Evolutionary conservation across 2,797 vertebrate genomes (phyloP), one percentile per base, ranked within the genome.

Genomic region (Hephaestus fuliginosus): DNA sequence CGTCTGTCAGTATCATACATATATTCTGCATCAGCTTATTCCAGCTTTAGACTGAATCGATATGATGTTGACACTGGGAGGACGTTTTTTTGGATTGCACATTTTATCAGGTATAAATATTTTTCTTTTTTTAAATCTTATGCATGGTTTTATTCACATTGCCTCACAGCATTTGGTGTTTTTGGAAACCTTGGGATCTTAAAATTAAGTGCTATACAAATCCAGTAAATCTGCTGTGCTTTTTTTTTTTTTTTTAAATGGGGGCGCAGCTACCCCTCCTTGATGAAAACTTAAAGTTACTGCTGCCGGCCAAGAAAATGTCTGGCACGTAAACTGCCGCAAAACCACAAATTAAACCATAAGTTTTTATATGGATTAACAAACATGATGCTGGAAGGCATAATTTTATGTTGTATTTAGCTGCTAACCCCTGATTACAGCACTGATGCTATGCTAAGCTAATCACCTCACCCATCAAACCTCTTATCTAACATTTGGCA

Each of bases 261-360:
- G 12, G 18, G 17, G 74, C 57, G n/a, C 30, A 20, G 30, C 41
- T 60, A 60, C 12, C 62, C 6, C 25, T 39, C 33, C 25, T 72
- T 30, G 55, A 9, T 39, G 60, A 41, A 71, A 74, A 80, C 41
- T 46, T 70, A 7, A 63, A 69, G 55, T 28, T 18, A 46, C 41
- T 62, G 65, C 73, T 79, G 36, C 25, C 3, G 43, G 81, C 73
- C 49, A 62, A 76, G 60, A 68, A 62, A 48, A 13, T 9, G 17
- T 68, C 49, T 83, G 57, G 36, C 63, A 64, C 18, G 48, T 55
- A 60, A 49, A 41, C n/a, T 22, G 39, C 41, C 41, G 5, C 64
- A 53, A 70, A 88, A 84, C 82, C 65, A 61, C 78, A 78, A 80
- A 75, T 48, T 66, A 74, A 53, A 63, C 17, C 28, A 53, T 39